Percentiles rank a stretch among this genome's conserved stretches.
Conservation (phyloP, 2,888 invertebrate species). For the Schizotus pectinicornis region DNA sequence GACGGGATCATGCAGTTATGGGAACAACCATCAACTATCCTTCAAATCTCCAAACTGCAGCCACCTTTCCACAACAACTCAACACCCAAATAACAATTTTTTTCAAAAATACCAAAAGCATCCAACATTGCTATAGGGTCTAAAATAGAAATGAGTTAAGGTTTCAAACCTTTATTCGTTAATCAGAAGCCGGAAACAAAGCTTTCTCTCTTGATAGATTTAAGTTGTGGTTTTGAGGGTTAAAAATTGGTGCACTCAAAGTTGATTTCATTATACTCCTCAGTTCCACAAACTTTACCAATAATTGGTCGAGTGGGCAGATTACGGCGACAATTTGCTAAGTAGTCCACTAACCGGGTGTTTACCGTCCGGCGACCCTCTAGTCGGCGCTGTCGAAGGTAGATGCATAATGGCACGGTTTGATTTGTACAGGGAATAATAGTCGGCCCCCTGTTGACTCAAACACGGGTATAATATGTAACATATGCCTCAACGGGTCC, state of each 20-base stretch:
- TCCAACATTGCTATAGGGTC: too few species aligned
- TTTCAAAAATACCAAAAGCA: too few species aligned
- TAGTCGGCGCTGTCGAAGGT: slow-evolving; percentile 2
- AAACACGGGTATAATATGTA: slow-evolving; percentile 41
- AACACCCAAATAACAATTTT: too few species aligned
- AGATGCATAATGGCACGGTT: slow-evolving; percentile 31
- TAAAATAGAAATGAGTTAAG: too few species aligned
- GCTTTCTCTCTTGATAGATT: too few species aligned
- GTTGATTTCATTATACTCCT: not conserved
- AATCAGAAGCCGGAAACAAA: too few species aligned
- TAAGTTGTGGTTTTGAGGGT: too few species aligned
- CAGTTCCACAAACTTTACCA: too few species aligned
- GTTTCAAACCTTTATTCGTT: too few species aligned
- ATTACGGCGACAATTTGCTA: not conserved
- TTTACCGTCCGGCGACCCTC: slow-evolving; percentile 1
- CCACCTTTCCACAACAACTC: too few species aligned
- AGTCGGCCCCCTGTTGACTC: slow-evolving; percentile 35
- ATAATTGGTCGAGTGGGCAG: slow-evolving; percentile 5
- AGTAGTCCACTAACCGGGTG: not conserved
- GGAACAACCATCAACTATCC: not conserved
- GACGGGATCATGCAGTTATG: slow-evolving; percentile 36
- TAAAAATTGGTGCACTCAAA: not conserved
- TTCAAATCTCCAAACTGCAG: not conserved
- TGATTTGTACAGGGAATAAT: slow-evolving; percentile 42
- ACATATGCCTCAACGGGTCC: slow-evolving; percentile 39